These are phyloP conservation scores for Heliocidaris tuberculata DNA, from an alignment of 35 echinoderm and acorn worm species.

Conservation along the genomic window DNA sequence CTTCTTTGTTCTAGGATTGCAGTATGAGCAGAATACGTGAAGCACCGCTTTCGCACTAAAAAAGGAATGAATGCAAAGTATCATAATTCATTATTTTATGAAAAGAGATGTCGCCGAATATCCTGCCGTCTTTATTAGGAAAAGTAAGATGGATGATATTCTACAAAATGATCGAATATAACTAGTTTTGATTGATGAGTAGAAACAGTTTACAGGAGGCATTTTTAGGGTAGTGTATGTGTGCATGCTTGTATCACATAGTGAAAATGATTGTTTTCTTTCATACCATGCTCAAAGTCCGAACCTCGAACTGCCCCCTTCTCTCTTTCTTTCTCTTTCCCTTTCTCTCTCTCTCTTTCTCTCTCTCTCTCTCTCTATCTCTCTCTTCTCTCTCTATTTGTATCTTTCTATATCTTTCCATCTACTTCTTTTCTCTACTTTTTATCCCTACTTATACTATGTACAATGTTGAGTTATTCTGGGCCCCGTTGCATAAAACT, in stretches of 20 bases:
- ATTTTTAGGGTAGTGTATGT: background rate
- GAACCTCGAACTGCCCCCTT: background rate
- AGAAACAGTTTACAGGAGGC: background rate
- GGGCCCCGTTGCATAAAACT: too few species aligned
- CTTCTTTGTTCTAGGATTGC: too few species aligned
- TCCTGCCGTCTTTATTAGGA: background rate
- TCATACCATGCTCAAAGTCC: background rate
- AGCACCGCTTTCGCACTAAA: too few species aligned
- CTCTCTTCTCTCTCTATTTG: too few species aligned
- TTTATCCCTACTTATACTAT: too few species aligned
- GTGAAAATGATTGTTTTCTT: background rate
- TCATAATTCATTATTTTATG: background rate
- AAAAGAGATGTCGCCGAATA: background rate
- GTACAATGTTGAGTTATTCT: too few species aligned
- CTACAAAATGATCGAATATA: background rate
- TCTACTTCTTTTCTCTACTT: too few species aligned
- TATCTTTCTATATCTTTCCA: too few species aligned
- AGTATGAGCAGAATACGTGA: too few species aligned
- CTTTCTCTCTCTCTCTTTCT: background rate
- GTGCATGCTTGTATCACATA: background rate
- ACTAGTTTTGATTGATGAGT: background rate
- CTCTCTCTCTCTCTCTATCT: too few species aligned
- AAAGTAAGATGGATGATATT: background rate
- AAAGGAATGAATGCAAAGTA: too few species aligned
- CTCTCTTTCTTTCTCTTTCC: background rate